Evolutionary conservation across 2,113 vertebrate species (phyloP), one percentile per base, ranked within the genome.

Genomic region (Ictidomys tridecemlineatus): DNA sequence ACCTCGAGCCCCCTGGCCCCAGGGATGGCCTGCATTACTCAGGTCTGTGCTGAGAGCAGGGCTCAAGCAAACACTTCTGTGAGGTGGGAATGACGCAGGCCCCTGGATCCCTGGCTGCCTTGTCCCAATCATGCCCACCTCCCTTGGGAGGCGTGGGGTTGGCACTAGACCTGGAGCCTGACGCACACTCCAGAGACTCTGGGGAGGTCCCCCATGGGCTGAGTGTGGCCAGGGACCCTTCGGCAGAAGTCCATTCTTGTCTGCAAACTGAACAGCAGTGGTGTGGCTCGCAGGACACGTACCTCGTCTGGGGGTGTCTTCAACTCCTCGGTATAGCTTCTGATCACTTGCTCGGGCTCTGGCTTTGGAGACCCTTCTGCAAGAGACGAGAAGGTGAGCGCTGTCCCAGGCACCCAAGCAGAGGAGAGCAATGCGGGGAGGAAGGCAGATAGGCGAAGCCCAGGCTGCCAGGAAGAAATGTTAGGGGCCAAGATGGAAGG

Each of bases 301-400:
- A 99, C 99, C 98, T 99, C 99, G 4, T 99, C 98, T 0, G 98
- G 98, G 86, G 94, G 39, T 0, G 88, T 63, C 48, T 98, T 98
- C 95, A 99, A 76, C 93, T 99, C 99, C 48, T 99, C 98, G 0
- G 99, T 93, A 91, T 99, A 99, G 80, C 86, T 99, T 89, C 85
- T 98, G 96, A 99, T 98, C 97, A 99, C 99, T 17, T 98, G 98
- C 53, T 99, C 99, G 0, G 99, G 98, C 85, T 98, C 98, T 0
- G 92, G 97, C 88, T 94, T 97, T 89, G 97, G 14, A 74, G 48
- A 2, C 72, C 84, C 1, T 42, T 95, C 98, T 97, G 94, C 95
- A 93, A 98, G 92, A 98, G 82, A 97, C 6, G 67, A 96, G 85
- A 70, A 56, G 28, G 88, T 89, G 51, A 45, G 67, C 26, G 1